Conservation (phyloP, 2,888 invertebrate genomes). For the Acanthosepion lycidas region DNA sequence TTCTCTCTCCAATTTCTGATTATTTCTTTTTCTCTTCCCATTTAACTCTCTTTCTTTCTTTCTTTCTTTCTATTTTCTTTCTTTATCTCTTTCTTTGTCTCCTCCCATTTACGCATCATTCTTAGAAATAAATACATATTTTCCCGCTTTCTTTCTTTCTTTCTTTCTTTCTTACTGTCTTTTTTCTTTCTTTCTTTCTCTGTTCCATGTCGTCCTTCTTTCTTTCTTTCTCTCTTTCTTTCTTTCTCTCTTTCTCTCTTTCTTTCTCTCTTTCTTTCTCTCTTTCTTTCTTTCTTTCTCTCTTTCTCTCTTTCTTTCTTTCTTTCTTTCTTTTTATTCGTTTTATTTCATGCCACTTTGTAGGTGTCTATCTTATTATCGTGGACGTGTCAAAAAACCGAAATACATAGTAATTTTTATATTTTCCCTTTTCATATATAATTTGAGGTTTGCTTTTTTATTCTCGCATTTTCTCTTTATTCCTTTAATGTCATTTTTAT, state of each 20-base stretch:
- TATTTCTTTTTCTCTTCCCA: no score
- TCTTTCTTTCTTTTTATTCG: background rate
- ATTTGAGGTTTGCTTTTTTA: background rate
- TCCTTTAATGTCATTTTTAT: background rate
- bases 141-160: background rate
- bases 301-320: background rate
- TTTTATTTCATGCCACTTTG: background rate
- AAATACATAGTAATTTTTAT: background rate
- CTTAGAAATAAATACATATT: no score
- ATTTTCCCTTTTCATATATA: background rate
- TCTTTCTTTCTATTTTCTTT: no score
- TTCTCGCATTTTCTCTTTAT: no score
- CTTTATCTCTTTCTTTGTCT: no score
- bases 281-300: background rate
- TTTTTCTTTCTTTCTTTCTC: background rate
- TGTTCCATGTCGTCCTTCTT: background rate
- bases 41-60: no score
- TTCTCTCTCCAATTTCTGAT: no score
- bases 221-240: background rate
- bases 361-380: conserved; percentile 33
- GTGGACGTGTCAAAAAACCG: background rate
- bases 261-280: background rate
- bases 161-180: background rate
- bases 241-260: background rate
- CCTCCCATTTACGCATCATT: no score